These are phyloP conservation scores for Sciurus niger DNA, from an alignment of 2,113 vertebrate species.

Conservation along the genomic window DNA sequence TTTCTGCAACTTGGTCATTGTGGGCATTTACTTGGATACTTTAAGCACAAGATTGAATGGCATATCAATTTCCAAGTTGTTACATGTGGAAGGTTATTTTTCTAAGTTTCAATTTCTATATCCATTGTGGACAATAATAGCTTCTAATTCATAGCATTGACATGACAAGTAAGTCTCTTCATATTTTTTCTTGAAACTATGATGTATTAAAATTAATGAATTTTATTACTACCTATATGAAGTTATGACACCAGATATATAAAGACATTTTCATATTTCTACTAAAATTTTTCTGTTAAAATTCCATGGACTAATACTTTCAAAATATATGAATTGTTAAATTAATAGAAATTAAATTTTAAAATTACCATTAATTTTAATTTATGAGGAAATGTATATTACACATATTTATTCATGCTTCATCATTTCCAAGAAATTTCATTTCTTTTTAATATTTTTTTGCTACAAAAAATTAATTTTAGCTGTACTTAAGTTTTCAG, in stretches of 20 bases:
- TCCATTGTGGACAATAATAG: not conserved
- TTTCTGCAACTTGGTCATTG: not conserved
- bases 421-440: not conserved
- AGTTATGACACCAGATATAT: not conserved
- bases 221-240: not conserved
- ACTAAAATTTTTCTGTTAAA: not conserved
- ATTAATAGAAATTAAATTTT: not conserved
- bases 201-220: not conserved
- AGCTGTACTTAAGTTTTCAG: not conserved
- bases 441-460: not conserved
- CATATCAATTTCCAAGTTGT: not conserved
- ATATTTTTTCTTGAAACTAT: not conserved
- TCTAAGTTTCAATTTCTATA: not conserved
- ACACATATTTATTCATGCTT: not conserved
- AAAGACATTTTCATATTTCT: not conserved
- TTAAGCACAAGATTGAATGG: not conserved
- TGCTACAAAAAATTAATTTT: not conserved
- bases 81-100: not conserved
- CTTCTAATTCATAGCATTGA: not conserved
- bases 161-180: not conserved
- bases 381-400: slow-evolving; percentile 4
- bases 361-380: slow-evolving; percentile 14
- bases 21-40: not conserved
- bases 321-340: not conserved
- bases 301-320: not conserved